These are phyloP conservation scores for Azemiops feae DNA, from an alignment of 2,113 vertebrate genomes.

Conservation along the genomic window DNA sequence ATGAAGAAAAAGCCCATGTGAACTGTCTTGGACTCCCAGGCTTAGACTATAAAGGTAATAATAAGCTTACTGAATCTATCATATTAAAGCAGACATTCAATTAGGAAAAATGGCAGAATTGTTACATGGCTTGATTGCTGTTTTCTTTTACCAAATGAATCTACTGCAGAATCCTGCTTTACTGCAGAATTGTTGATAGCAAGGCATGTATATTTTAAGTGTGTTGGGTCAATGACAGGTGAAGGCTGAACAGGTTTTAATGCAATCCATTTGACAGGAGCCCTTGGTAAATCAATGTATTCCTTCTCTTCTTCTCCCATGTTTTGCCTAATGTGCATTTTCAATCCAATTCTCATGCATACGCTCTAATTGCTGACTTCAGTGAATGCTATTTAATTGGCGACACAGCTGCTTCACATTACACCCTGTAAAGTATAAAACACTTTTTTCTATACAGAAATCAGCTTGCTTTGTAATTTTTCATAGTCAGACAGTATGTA, in stretches of 20 bases:
- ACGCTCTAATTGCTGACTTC: background rate
- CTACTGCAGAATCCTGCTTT: constrained; percentile 25
- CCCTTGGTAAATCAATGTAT: constrained; percentile 13
- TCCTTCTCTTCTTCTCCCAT: background rate
- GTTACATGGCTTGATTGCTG: background rate
- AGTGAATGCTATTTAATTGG: constrained; percentile 29
- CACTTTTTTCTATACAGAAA: background rate
- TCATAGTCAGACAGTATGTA: constrained; percentile 1
- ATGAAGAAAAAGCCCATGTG: background rate
- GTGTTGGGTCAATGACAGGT: constrained; percentile 17
- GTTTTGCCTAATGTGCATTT: constrained; percentile 19
- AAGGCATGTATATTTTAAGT: background rate
- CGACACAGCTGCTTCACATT: constrained; percentile 20
- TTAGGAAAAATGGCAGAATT: background rate
- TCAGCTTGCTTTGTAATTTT: constrained; percentile 22
- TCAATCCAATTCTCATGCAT: constrained; percentile 40
- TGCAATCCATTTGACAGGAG: background rate
- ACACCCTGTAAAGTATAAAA: constrained; percentile 4
- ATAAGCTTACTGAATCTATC: background rate
- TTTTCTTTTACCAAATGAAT: background rate
- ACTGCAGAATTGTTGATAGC: background rate
- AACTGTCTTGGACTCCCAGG: background rate
- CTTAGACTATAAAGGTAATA: background rate
- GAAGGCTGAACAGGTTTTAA: constrained; percentile 21
- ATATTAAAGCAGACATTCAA: background rate